A percentile compares a stretch with the other conserved stretches of the same genome.
phyloP scores from a whole-genome alignment of 2,113 vertebrate species.

The Halichoeres trimaculatus region DNA sequence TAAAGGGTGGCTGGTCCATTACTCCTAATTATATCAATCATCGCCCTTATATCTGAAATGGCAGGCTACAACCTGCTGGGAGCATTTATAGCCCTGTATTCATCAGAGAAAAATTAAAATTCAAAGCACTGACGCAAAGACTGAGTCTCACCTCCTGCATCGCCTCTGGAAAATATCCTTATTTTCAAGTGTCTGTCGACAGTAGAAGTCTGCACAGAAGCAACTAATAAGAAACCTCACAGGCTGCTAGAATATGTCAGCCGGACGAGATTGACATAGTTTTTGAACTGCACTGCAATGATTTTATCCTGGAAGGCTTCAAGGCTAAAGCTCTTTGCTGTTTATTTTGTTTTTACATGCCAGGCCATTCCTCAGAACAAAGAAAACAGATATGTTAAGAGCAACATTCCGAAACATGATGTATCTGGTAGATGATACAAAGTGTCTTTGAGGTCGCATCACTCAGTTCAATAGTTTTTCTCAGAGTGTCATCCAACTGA shows the following conservation, averaged over 20 bases:
- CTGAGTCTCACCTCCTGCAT: slow-evolving; percentile 37
- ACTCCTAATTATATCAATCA: slow-evolving; percentile 74
- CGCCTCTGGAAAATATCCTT: slow-evolving; percentile 12
- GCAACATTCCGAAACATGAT: background rate
- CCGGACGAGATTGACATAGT: slow-evolving; percentile 2
- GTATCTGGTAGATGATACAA: background rate
- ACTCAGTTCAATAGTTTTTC: slow-evolving; percentile 8
- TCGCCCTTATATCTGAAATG: slow-evolving; percentile 53
- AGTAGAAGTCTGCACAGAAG: background rate
- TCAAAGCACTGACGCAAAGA: slow-evolving; percentile 55
- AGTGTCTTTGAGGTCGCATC: background rate
- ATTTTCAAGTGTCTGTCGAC: slow-evolving; percentile 4
- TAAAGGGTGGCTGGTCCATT: slow-evolving; percentile 60
- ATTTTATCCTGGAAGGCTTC: background rate
- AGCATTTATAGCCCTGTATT: slow-evolving; percentile 50
- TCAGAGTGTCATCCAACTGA: slow-evolving; percentile 29
- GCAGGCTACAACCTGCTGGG: slow-evolving; percentile 48
- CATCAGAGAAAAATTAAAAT: slow-evolving; percentile 60
- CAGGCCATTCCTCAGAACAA: background rate
- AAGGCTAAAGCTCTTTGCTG: too few relatives aligned
- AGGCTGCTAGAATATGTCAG: slow-evolving; percentile 6
- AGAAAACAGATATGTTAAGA: slow-evolving; percentile 14
- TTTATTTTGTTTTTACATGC: too few relatives aligned
- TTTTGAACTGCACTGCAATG: slow-evolving; percentile 1
- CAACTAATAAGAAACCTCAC: slow-evolving; percentile 13